These are phyloP conservation scores for Camponotus pennsylvanicus DNA, from an alignment of 1,140 invertebrate species.

Conservation along the genomic window DNA sequence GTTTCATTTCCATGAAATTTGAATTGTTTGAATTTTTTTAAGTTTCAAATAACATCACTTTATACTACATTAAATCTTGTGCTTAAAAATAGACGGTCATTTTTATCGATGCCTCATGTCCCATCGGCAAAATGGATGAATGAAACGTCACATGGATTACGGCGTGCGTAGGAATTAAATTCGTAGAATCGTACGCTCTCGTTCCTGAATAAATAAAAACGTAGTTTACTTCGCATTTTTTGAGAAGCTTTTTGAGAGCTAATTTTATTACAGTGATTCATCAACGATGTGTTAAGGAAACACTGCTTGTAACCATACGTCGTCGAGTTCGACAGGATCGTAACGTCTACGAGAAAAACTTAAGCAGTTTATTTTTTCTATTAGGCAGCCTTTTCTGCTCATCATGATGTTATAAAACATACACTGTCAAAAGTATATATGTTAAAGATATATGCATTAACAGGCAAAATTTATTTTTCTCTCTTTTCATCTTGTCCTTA, in stretches of 20 bases:
- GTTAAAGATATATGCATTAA: constrained; percentile 15
- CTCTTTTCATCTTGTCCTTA: neutral
- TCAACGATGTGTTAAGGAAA: constrained; percentile 35
- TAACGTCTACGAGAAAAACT: constrained; percentile 12
- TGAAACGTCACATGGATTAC: neutral
- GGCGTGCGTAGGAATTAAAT: constrained; percentile 41
- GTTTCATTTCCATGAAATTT: neutral
- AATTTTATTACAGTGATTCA: constrained; percentile 50
- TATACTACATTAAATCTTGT: neutral
- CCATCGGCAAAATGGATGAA: constrained; percentile 25
- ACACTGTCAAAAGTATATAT: constrained; percentile 24
- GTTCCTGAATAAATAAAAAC: constrained; percentile 25
- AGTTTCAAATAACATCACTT: neutral
- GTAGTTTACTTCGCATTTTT: neutral
- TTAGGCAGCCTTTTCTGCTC: constrained; percentile 3
- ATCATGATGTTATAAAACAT: neutral
- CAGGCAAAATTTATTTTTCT: constrained; percentile 4
- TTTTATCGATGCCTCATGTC: constrained; percentile 12
- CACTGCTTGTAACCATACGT: constrained; percentile 15
- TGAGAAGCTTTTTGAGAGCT: neutral
- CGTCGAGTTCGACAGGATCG: constrained; percentile 16
- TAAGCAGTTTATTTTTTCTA: constrained; percentile 40
- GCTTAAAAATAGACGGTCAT: constrained; percentile 25
- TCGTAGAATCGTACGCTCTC: constrained; percentile 20
- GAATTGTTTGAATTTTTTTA: neutral